A percentile compares a stretch with the other conserved stretches of the same genome.
Evolutionary conservation across 2,888 invertebrate species (phyloP).

Genomic region (Marasmarcha lunaedactyla): DNA sequence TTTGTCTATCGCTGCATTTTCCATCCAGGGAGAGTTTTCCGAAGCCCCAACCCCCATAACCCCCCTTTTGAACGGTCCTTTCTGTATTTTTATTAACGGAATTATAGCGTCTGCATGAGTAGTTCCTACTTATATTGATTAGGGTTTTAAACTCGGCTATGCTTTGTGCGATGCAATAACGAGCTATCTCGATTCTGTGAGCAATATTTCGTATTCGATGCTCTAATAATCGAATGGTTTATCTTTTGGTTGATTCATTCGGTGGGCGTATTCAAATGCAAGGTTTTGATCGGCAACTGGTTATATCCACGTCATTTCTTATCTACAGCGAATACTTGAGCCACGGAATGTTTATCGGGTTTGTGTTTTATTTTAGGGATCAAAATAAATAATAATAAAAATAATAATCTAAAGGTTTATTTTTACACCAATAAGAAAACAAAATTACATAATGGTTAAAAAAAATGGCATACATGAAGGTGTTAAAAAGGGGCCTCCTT

Average conservation of each 20-base stretch:
- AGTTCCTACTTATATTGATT: conserved; percentile 62
- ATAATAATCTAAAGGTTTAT: too few species aligned
- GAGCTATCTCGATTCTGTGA: neutral
- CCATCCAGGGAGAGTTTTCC: conserved; percentile 69
- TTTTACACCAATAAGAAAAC: too few species aligned
- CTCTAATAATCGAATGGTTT: conserved; percentile 9
- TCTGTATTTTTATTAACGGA: conserved; percentile 65
- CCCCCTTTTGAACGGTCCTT: conserved; percentile 39
- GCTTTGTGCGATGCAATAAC: neutral
- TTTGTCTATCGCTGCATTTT: conserved; percentile 68
- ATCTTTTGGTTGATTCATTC: conserved; percentile 21
- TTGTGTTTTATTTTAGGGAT: neutral
- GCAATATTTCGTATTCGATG: neutral
- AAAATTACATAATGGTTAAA: too few species aligned
- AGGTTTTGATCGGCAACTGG: conserved; percentile 52
- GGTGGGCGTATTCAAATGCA: conserved; percentile 30
- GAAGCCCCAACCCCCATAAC: conserved; percentile 48
- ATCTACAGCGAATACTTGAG: conserved; percentile 39
- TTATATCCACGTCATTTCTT: conserved; percentile 59
- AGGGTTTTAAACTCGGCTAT: conserved; percentile 18
- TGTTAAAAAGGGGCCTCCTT: too few species aligned
- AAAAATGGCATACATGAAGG: too few species aligned
- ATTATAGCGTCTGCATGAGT: conserved; percentile 61
- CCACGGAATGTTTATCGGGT: conserved; percentile 17
- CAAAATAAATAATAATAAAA: too few species aligned